Evolutionary conservation across 2,888 invertebrate species (phyloP).

Genomic region (Eupithecia inturbata): DNA sequence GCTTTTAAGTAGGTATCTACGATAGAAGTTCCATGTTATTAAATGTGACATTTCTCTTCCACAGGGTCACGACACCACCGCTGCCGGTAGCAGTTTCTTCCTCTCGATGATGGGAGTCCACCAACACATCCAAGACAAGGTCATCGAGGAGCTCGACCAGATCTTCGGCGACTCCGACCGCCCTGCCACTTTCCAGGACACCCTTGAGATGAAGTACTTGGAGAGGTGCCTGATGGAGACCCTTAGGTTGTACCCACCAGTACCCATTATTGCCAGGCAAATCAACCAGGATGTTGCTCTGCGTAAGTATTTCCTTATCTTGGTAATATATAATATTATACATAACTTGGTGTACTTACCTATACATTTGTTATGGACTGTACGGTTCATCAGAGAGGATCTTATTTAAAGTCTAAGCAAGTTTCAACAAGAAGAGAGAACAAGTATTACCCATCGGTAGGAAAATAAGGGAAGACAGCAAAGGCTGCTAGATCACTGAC

Average conservation of each 20-base stretch:
- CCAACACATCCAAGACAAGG: slow-evolving; percentile 89
- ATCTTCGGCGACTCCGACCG: slow-evolving; percentile 91
- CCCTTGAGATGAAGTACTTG: slow-evolving; percentile 93
- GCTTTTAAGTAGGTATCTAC: too few species aligned
- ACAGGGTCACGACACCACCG: slow-evolving; percentile 92
- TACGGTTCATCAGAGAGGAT: background rate
- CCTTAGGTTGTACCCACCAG: slow-evolving; percentile 90
- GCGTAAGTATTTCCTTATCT: slow-evolving; percentile 72
- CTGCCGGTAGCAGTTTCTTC: slow-evolving; percentile 92
- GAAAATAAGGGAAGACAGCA: too few species aligned
- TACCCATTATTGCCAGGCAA: slow-evolving; percentile 90
- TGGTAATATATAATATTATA: background rate
- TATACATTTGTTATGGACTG: background rate
- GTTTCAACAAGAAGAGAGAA: too few species aligned
- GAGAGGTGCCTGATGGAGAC: slow-evolving; percentile 93
- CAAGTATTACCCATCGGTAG: too few species aligned
- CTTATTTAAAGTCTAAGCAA: too few species aligned
- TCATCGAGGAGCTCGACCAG: slow-evolving; percentile 88
- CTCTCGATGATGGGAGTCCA: slow-evolving; percentile 90
- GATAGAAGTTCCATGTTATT: background rate
- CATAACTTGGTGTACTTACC: background rate
- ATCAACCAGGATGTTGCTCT: slow-evolving; percentile 88
- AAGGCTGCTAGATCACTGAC: too few species aligned
- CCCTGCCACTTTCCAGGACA: slow-evolving; percentile 91
- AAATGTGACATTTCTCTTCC: slow-evolving; percentile 1